Conservation (phyloP, 1,140 invertebrate genomes). For the Caenorhabditis remanei region DNA sequence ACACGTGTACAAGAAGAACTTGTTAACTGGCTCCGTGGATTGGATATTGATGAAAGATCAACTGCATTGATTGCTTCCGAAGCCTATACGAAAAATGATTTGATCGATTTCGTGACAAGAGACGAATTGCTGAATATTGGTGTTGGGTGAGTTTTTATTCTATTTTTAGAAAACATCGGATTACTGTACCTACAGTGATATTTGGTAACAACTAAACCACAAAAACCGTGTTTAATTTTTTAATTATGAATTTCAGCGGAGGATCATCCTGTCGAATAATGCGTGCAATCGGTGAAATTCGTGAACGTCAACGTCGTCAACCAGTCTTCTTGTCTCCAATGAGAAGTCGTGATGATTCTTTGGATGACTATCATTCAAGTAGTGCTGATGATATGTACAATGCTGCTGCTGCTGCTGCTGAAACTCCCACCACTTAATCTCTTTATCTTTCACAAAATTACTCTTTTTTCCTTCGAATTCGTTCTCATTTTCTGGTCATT, state of each 20-base stretch:
- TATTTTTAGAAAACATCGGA: too few species aligned
- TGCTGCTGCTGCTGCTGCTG: not conserved
- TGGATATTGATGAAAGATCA: conserved; percentile 64
- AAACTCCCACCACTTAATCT: not conserved
- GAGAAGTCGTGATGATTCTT: conserved; percentile 60
- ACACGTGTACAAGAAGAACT: conserved; percentile 63
- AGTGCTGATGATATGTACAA: conserved; percentile 62
- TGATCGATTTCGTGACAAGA: conserved; percentile 84
- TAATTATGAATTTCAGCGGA: conserved; percentile 72
- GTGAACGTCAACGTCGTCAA: conserved; percentile 60
- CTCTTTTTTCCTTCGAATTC: not conserved
- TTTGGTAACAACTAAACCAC: conserved; percentile 22
- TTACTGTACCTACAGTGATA: too few species aligned
- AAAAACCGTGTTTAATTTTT: too few species aligned
- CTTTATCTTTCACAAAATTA: not conserved
- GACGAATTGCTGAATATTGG: conserved; percentile 85
- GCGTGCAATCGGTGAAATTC: conserved; percentile 73
- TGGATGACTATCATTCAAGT: conserved; percentile 62
- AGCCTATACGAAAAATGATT: conserved; percentile 86
- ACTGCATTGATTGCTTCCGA: conserved; percentile 83
- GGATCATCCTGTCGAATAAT: conserved; percentile 76
- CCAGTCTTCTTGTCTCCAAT: conserved; percentile 56
- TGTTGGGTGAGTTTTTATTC: conserved; percentile 82
- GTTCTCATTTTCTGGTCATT: conserved; percentile 28
- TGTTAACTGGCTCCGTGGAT: conserved; percentile 59